Evolutionary conservation across 2,797 vertebrate species (phyloP).

Genomic region (Garrulus glandarius): DNA sequence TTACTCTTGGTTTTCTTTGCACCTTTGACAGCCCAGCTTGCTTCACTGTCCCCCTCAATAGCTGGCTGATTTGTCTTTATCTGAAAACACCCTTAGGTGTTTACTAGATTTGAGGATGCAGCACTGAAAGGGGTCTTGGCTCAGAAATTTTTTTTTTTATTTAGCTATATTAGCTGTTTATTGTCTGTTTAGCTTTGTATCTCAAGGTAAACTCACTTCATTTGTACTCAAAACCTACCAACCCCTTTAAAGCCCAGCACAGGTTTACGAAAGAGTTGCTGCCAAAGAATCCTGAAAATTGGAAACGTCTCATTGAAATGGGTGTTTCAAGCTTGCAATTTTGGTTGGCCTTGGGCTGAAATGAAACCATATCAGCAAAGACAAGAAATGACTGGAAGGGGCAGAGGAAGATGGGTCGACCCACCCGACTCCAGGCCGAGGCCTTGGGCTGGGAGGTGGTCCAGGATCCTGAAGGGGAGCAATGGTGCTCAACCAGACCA

Average conservation of each 20-base stretch:
- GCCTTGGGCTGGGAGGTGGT: neutral
- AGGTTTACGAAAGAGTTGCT: neutral
- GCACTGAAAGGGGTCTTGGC: neutral
- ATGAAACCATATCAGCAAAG: neutral
- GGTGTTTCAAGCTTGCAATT: neutral
- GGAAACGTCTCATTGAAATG: neutral
- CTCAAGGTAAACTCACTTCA: neutral
- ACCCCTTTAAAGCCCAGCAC: neutral
- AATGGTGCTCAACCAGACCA: neutral
- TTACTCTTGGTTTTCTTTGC: neutral
- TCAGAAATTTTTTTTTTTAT: neutral
- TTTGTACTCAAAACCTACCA: neutral
- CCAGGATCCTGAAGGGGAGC: neutral
- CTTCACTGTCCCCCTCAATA: neutral
- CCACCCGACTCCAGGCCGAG: fast-evolving
- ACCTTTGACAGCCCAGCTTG: neutral
- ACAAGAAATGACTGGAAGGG: neutral
- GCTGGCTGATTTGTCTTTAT: neutral
- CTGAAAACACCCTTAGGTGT: neutral
- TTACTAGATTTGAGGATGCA: neutral
- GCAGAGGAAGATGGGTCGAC: neutral
- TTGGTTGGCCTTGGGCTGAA: neutral
- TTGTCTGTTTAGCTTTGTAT: neutral
- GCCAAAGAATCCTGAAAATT: neutral
- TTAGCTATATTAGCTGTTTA: neutral